These are phyloP conservation scores for Drosophila setosimentum DNA, from an alignment of 2,888 invertebrate genomes.

Conservation along the genomic window DNA sequence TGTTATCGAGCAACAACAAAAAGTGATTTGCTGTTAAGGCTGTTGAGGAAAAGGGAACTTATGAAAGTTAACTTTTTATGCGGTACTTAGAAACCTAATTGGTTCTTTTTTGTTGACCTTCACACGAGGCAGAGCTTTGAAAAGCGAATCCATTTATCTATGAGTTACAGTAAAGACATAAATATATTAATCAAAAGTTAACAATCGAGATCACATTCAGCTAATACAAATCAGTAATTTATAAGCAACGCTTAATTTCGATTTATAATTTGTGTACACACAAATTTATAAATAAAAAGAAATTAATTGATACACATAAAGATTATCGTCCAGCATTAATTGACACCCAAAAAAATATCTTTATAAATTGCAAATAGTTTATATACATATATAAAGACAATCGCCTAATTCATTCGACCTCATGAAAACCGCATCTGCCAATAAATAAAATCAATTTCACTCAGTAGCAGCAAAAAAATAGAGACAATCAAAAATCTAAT, in stretches of 20 bases:
- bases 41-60: conserved; percentile 4
- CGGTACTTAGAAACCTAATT: neutral
- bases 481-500: conserved; percentile 25
- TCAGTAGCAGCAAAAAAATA: neutral
- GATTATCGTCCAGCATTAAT: neutral
- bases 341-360: neutral
- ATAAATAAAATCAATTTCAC: conserved; percentile 31
- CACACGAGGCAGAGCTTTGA: neutral
- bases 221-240: neutral
- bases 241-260: neutral
- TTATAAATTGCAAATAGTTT: neutral
- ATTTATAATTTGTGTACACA: neutral
- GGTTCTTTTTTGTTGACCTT: conserved; percentile 16
- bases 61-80: conserved; percentile 10
- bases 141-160: neutral
- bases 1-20: conserved; percentile 18
- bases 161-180: neutral
- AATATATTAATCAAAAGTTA: neutral
- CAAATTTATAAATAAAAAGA: neutral
- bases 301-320: neutral
- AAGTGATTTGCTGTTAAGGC: neutral
- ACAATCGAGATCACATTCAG: neutral
- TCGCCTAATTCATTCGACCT: conserved; percentile 24
- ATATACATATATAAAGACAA: neutral
- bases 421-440: conserved; percentile 33